A percentile compares a stretch with the other conserved stretches of the same genome.
Evolutionary conservation across 2,797 vertebrate species (phyloP).

Genomic region (Sus cebifrons): DNA sequence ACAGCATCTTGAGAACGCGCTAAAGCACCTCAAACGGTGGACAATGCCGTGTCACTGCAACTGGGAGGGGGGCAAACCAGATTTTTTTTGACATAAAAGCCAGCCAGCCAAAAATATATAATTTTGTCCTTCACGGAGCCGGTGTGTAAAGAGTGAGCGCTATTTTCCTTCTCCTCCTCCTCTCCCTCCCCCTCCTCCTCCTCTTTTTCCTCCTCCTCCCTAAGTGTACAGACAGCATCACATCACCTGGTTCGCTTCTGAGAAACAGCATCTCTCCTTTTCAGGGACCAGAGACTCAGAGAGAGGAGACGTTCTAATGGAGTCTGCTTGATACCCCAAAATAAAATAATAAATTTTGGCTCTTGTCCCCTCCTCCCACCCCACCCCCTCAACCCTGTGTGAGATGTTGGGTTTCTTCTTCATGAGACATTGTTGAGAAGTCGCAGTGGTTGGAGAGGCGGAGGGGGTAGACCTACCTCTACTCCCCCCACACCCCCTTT

Average conservation of each 20-base stretch:
- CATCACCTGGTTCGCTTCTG: constrained; percentile 92
- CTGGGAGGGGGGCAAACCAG: constrained; percentile 73
- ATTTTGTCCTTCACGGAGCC: constrained; percentile 80
- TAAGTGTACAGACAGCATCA: constrained; percentile 88
- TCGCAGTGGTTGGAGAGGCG: constrained; percentile 85
- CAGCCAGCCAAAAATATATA: constrained; percentile 74
- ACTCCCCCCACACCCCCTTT: constrained; percentile 72
- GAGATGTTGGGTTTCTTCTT: constrained; percentile 85
- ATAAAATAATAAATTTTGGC: constrained; percentile 89
- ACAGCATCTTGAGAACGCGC: constrained; percentile 75
- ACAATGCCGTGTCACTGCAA: constrained; percentile 80
- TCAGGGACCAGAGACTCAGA: constrained; percentile 89
- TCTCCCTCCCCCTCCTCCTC: background rate
- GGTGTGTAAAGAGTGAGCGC: constrained; percentile 85
- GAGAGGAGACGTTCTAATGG: constrained; percentile 92
- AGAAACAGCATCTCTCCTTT: constrained; percentile 90
- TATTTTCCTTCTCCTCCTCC: constrained; percentile 59
- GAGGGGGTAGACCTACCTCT: constrained; percentile 76
- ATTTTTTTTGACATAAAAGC: constrained; percentile 78
- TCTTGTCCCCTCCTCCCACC: constrained; percentile 80
- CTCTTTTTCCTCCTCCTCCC: constrained; percentile 54
- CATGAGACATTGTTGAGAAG: constrained; percentile 82
- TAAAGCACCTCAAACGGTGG: constrained; percentile 66
- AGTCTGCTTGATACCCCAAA: constrained; percentile 91
- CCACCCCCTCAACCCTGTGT: constrained; percentile 79